phyloP scores from a whole-genome alignment of 1,140 invertebrate species.

The Palaemon carinicauda region DNA sequence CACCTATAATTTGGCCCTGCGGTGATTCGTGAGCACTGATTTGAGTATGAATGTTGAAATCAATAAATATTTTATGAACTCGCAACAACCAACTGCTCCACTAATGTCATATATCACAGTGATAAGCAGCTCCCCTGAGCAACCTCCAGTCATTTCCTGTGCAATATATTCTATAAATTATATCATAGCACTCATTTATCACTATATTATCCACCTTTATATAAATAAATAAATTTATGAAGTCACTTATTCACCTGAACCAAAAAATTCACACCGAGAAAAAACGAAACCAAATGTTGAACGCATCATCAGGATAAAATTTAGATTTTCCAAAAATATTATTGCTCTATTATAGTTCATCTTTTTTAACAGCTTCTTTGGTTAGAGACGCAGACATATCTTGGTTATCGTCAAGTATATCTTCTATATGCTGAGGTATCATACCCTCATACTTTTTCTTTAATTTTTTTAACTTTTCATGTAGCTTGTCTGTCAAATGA shows the following conservation, averaged over 20 bases:
- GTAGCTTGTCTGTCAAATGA: constrained; percentile 23
- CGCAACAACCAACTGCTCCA: constrained; percentile 38
- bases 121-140: constrained; percentile 53
- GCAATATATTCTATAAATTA: background rate
- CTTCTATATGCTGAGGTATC: background rate
- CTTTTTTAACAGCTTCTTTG: constrained; percentile 45
- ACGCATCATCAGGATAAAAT: background rate
- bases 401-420: background rate
- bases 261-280: constrained; percentile 17
- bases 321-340: constrained; percentile 34
- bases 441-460: constrained; percentile 23
- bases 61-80: background rate
- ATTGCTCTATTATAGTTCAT: constrained; percentile 54
- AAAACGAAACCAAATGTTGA: background rate
- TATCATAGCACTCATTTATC: background rate
- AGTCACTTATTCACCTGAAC: constrained; percentile 31
- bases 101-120: constrained; percentile 55
- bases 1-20: too few species aligned
- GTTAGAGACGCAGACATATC: constrained; percentile 15
- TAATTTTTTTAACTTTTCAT: constrained; percentile 37
- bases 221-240: constrained; percentile 8
- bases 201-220: background rate
- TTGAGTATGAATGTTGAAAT: background rate
- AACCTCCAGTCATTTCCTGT: constrained; percentile 15
- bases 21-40: background rate